Evolutionary conservation across 1,140 invertebrate species (phyloP).

Genomic region (Arion vulgaris): DNA sequence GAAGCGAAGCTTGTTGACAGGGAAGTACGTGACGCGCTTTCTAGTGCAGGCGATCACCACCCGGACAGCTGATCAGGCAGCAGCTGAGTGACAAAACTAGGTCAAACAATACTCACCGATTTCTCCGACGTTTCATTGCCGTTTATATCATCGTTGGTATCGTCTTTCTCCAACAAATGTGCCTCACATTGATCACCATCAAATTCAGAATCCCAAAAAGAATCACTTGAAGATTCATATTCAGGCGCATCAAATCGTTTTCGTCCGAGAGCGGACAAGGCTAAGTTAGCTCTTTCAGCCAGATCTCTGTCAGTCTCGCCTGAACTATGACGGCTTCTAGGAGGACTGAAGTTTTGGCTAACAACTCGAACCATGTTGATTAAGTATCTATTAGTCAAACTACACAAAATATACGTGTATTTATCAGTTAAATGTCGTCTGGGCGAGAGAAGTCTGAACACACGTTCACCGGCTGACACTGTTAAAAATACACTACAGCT

Average conservation of each 20-base stretch:
- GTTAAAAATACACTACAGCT: conserved; percentile 30
- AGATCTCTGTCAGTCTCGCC: conserved; percentile 56
- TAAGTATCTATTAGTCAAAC: not conserved
- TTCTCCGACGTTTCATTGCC: conserved; percentile 26
- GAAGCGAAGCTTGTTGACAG: not conserved
- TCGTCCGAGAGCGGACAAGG: conserved; percentile 29
- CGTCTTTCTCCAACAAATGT: not conserved
- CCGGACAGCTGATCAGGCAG: conserved; percentile 47
- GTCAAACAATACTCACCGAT: conserved; percentile 42
- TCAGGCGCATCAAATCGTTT: conserved; percentile 37
- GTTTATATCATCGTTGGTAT: not conserved
- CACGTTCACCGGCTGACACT: conserved; percentile 4
- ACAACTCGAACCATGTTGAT: conserved; percentile 56
- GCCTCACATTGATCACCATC: conserved; percentile 39
- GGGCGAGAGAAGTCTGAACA: not conserved
- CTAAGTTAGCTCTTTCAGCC: conserved; percentile 41
- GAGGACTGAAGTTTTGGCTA: conserved; percentile 55
- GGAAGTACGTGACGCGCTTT: conserved; percentile 26
- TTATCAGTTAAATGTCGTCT: not conserved
- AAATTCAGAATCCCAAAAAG: conserved; percentile 49
- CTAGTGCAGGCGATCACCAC: conserved; percentile 27
- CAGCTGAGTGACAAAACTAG: conserved; percentile 43
- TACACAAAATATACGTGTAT: not conserved
- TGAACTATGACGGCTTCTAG: conserved; percentile 56
- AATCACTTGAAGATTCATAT: conserved; percentile 48